Evolutionary conservation across 2,888 invertebrate genomes (phyloP).

Genomic region (Creontiades dilutus): DNA sequence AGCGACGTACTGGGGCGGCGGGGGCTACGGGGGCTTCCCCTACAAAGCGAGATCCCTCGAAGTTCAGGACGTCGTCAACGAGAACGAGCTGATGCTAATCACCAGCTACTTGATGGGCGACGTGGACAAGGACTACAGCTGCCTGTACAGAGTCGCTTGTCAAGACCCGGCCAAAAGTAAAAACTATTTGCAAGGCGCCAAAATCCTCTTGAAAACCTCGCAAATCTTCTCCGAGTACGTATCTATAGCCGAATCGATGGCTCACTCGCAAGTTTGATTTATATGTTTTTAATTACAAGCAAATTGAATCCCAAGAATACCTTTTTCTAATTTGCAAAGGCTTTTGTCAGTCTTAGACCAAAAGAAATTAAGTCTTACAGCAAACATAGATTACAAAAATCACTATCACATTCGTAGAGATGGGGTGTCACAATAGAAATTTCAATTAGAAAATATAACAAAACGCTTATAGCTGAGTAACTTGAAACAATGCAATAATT

Average conservation of each 20-base stretch:
- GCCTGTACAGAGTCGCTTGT: constrained; percentile 85
- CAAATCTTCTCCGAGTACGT: constrained; percentile 85
- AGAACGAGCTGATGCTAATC: constrained; percentile 86
- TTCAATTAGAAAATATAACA: too few species aligned
- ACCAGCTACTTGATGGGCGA: constrained; percentile 85
- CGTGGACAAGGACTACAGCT: constrained; percentile 83
- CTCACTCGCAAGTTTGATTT: constrained; percentile 15
- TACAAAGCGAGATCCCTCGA: constrained; percentile 60
- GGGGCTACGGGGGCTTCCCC: constrained; percentile 79
- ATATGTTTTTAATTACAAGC: constrained; percentile 69
- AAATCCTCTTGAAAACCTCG: constrained; percentile 85
- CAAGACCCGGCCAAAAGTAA: constrained; percentile 86
- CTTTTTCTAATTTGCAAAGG: too few species aligned
- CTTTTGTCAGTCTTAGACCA: too few species aligned
- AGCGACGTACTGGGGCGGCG: constrained; percentile 87
- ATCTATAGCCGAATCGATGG: constrained; percentile 59
- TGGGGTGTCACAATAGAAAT: too few species aligned
- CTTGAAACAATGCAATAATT: too few species aligned
- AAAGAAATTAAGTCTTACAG: too few species aligned
- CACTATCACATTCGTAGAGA: too few species aligned
- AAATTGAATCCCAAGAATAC: too few species aligned
- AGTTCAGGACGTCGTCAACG: constrained; percentile 79
- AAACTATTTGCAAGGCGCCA: constrained; percentile 88
- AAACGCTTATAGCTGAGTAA: too few species aligned
- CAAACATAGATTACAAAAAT: too few species aligned